Percentiles rank a stretch among this genome's conserved stretches.
Conservation (phyloP, 2,888 invertebrate genomes). For the Plutella xylostella region DNA sequence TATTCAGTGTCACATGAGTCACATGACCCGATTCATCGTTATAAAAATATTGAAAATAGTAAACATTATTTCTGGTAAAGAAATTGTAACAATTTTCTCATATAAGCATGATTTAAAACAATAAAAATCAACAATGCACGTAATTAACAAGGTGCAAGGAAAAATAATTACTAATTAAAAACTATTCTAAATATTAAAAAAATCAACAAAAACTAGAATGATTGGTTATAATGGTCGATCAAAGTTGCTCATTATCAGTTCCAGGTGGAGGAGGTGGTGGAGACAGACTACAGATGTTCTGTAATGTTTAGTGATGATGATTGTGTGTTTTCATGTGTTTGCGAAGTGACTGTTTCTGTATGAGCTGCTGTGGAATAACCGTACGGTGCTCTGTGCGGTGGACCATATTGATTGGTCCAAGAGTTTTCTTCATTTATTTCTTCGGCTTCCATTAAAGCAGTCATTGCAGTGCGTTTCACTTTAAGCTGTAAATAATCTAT, state of each 20-base stretch:
- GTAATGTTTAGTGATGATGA: constrained; percentile 12
- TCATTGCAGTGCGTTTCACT: constrained; percentile 15
- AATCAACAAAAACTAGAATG: constrained; percentile 7
- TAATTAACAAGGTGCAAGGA: constrained; percentile 6
- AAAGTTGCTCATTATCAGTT: constrained; percentile 7
- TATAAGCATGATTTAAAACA: constrained; percentile 4
- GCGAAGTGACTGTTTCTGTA: constrained; percentile 14
- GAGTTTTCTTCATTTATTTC: constrained; percentile 15
- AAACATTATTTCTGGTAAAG: constrained; percentile 7
- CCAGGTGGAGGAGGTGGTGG: constrained; percentile 11
- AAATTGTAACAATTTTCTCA: constrained; percentile 7
- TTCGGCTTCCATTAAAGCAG: constrained; percentile 15
- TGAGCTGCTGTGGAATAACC: constrained; percentile 12
- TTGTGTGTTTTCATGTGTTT: constrained; percentile 13
- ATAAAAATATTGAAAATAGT: constrained; percentile 4
- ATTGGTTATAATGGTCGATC: constrained; percentile 9
- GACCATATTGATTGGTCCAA: constrained; percentile 8
- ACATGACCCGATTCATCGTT: constrained; percentile 4
- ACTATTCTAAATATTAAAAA: constrained; percentile 6
- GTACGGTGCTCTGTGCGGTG: constrained; percentile 9
- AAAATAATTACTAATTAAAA: constrained; percentile 6
- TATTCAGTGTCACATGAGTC: constrained; percentile 5
- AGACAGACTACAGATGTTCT: constrained; percentile 12
- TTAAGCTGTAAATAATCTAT: constrained; percentile 15
- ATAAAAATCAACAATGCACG: constrained; percentile 6